Evolutionary conservation across 1,140 invertebrate genomes (phyloP), one percentile per base, ranked within the genome.

Genomic region (Lordiphosa collinella): DNA sequence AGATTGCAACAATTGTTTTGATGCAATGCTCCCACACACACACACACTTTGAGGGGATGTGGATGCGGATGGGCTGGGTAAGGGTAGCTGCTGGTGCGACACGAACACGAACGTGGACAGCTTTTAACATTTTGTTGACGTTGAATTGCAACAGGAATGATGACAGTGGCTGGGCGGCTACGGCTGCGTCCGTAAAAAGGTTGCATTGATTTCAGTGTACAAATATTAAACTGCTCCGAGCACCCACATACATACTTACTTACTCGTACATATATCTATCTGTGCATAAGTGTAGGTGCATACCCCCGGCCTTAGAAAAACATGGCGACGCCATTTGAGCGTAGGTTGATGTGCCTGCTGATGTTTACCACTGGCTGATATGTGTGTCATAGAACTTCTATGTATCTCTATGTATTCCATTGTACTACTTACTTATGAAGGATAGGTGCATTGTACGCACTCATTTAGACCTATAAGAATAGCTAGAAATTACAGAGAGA

Each of bases 1-100:
- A 34, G 32, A 34, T 13, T 34, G 31, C 14, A 34, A 48, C 46
- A 48, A 48, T 48, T 48, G 46, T 35, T 48, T 48, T 48, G 46
- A 35, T 48, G 46, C 29, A 48, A 48, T 16, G 46, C 13, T 48
- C 22, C 22, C 22, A 25, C 22, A 7, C 22, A 25, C n/a, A n/a
- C 22, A 7, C 22, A n/a, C n/a, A n/a, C n/a, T n/a, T n/a, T 25
- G 22, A 25, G 22, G 22, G 22, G 22, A 35, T 48, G 46, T 9
- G 2, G 4, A 5, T 29, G 22, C 1, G 22, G 5, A 25, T 25
- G 22, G 5, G 22, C 18, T 18, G 18, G 18, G 18, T 18, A 18
- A 18, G 18, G 18, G 18, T 18, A 18, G 18, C 18, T 18, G 18
- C 18, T 4, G 18, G 18, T 18, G 18, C 41, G 12, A 18, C 41